Percentiles rank a stretch among this genome's conserved stretches.
Evolutionary conservation across 2,797 vertebrate genomes (phyloP).

Genomic region (Myripristis jacobus): DNA sequence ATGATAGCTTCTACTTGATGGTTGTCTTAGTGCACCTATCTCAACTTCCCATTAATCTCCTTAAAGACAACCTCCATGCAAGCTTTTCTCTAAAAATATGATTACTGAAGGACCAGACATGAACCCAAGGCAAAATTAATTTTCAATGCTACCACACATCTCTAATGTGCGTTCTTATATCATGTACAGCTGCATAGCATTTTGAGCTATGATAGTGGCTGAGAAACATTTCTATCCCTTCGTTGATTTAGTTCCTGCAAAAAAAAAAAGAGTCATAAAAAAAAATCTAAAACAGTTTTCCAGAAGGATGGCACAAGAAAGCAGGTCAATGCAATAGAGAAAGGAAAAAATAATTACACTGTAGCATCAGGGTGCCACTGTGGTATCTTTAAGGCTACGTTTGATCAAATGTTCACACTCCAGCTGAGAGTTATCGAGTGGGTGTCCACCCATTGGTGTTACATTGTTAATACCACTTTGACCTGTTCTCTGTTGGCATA

Average conservation of each 20-base stretch:
- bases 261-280: no score
- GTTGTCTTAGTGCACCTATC: constrained; percentile 5
- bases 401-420: no score
- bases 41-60: constrained; percentile 27
- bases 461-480: no score
- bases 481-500: background rate
- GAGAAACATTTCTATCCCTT: background rate
- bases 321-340: background rate
- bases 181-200: background rate
- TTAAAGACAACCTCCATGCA: constrained; percentile 9
- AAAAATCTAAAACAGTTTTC: no score
- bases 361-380: background rate
- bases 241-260: background rate
- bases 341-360: background rate
- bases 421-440: no score
- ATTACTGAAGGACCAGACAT: constrained; percentile 4
- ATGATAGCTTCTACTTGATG: constrained; percentile 25
- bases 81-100: constrained; percentile 8
- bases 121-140: background rate
- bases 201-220: no score
- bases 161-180: background rate
- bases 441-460: no score
- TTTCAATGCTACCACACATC: background rate
- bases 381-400: background rate
- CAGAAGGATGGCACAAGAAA: background rate